Percentiles rank a stretch among this genome's conserved stretches.
Conservation (phyloP, 1,140 invertebrate species). For the Bombus consobrinus region DNA sequence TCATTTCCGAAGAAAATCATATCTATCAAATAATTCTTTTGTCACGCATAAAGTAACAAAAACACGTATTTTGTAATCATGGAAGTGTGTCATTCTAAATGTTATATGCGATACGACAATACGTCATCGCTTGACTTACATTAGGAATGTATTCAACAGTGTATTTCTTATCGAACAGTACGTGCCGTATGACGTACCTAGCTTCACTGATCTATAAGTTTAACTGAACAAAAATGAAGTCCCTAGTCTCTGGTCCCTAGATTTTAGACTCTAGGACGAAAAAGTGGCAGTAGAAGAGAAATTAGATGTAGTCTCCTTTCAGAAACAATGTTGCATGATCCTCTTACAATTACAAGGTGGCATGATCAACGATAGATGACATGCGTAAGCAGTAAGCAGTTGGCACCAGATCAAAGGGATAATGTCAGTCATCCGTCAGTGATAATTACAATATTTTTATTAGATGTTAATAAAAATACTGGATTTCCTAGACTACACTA, state of each 20-base stretch:
- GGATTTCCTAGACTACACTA: neutral
- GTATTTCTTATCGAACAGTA: conserved; percentile 2
- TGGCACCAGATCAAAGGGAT: neutral
- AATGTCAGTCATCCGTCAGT: neutral
- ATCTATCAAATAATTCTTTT: neutral
- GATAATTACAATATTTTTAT: neutral
- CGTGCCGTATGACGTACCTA: neutral
- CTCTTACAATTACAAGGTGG: neutral
- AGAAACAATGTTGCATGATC: neutral
- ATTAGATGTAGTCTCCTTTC: too few species aligned
- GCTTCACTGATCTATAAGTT: neutral
- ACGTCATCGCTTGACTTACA: conserved; percentile 4
- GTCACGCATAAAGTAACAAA: neutral
- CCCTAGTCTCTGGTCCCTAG: too few species aligned
- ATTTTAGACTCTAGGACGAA: too few species aligned
- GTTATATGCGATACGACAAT: neutral
- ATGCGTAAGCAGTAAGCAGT: neutral
- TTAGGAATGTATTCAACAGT: conserved; percentile 5
- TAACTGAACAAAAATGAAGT: neutral
- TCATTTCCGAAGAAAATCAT: neutral
- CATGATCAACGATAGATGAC: neutral
- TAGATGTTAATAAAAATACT: neutral
- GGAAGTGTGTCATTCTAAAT: conserved; percentile 2
- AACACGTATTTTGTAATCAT: neutral
- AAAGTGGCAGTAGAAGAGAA: too few species aligned